These are phyloP conservation scores for Subanguina moxae DNA, from an alignment of 1,140 invertebrate genomes.

Conservation along the genomic window DNA sequence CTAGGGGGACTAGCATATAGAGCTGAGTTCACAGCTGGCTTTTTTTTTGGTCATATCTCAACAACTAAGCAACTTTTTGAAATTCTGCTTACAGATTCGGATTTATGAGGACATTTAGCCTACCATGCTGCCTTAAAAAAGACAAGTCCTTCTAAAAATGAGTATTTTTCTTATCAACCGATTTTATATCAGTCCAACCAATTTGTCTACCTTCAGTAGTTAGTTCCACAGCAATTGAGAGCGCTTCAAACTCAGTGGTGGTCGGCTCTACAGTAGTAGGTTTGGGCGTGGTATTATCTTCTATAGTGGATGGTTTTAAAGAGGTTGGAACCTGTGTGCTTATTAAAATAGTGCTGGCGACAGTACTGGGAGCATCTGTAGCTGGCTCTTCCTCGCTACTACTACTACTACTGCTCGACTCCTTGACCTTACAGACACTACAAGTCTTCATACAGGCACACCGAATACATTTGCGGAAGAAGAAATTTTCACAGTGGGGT, in stretches of 20 bases:
- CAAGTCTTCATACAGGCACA: constrained; percentile 17
- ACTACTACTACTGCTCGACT: neutral
- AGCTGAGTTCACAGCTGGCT: no score
- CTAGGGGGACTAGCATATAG: no score
- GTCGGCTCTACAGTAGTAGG: neutral
- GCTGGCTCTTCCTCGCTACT: neutral
- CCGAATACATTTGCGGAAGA: constrained; percentile 23
- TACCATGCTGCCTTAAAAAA: no score
- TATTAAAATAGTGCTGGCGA: neutral
- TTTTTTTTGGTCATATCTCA: no score
- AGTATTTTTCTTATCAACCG: no score
- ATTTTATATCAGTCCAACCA: no score
- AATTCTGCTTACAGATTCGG: no score
- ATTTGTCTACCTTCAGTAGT: neutral
- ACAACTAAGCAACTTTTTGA: no score
- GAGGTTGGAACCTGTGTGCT: constrained; percentile 3
- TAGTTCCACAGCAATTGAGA: neutral
- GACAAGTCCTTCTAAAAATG: no score
- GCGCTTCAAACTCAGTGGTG: neutral
- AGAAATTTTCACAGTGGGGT: constrained; percentile 20
- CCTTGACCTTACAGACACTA: constrained; percentile 7
- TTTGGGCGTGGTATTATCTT: neutral
- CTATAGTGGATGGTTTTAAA: neutral
- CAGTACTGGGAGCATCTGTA: neutral
- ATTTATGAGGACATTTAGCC: no score